Conservation (phyloP, 2,888 invertebrate species). For the Eudasyphora cyanicolor region DNA sequence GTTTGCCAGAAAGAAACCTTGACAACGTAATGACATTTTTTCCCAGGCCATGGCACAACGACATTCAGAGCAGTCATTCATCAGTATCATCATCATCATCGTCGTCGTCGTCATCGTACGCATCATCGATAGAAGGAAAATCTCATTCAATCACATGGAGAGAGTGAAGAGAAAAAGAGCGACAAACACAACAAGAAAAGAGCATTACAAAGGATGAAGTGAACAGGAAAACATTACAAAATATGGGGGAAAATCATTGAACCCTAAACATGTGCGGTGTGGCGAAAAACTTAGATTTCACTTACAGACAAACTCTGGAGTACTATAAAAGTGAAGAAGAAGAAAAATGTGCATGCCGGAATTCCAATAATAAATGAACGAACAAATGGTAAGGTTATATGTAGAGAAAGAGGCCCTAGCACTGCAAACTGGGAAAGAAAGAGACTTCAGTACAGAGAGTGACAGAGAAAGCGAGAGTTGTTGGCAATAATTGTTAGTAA, state of each 20-base stretch:
- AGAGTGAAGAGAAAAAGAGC: not conserved
- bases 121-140: slow-evolving; percentile 16
- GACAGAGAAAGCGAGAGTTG: not conserved
- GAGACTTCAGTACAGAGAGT: too few species aligned
- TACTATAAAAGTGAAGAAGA: not conserved
- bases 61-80: not conserved
- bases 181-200: too few species aligned
- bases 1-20: slow-evolving; percentile 23
- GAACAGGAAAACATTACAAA: slow-evolving; percentile 30
- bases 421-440: too few species aligned
- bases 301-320: not conserved
- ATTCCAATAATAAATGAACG: slow-evolving; percentile 2
- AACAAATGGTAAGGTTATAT: too few species aligned
- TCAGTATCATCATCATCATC: not conserved
- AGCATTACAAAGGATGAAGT: slow-evolving; percentile 28
- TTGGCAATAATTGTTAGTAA: not conserved
- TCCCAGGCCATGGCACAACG: not conserved
- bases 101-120: not conserved
- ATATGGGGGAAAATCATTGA: slow-evolving; percentile 40
- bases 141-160: not conserved
- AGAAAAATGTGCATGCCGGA: not conserved
- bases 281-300: slow-evolving; percentile 42
- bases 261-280: slow-evolving; percentile 32
- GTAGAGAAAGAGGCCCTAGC: not conserved
- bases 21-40: slow-evolving; percentile 44